Percentiles rank a stretch among this genome's conserved stretches.
These are phyloP conservation scores for Pyrochroa serraticornis DNA, from an alignment of 2,888 invertebrate species.

Conservation along the genomic window DNA sequence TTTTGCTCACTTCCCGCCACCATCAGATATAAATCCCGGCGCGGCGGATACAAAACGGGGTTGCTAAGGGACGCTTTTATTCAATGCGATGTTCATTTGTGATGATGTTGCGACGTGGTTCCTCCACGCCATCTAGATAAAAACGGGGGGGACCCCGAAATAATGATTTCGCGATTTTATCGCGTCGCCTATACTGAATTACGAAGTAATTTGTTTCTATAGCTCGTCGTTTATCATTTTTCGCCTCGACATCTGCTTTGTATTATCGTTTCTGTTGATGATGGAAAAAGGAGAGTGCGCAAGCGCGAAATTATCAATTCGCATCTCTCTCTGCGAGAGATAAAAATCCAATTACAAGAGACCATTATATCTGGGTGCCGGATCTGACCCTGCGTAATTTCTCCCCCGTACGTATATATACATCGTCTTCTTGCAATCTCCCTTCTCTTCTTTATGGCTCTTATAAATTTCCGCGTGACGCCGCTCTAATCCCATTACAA, in stretches of 20 bases:
- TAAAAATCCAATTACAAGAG: slow-evolving; percentile 44
- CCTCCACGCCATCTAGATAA: slow-evolving; percentile 1
- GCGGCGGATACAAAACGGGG: slow-evolving; percentile 31
- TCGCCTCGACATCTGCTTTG: background rate
- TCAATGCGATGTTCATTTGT: slow-evolving; percentile 50
- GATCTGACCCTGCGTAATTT: slow-evolving; percentile 41
- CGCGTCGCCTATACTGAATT: background rate
- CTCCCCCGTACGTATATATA: slow-evolving; percentile 28
- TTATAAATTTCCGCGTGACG: slow-evolving; percentile 38
- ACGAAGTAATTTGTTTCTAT: too few species aligned
- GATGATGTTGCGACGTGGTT: slow-evolving; percentile 23
- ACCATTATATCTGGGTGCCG: slow-evolving; percentile 34
- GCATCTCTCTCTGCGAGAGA: slow-evolving; percentile 22
- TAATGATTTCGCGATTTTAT: background rate
- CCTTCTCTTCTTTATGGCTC: slow-evolving; percentile 38
- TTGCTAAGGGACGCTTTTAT: slow-evolving; percentile 50
- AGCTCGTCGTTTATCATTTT: background rate
- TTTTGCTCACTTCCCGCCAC: slow-evolving; percentile 38
- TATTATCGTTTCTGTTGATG: slow-evolving; percentile 3
- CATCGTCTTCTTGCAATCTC: slow-evolving; percentile 29
- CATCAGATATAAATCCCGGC: slow-evolving; percentile 43
- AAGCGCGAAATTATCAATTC: background rate
- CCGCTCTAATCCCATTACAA: slow-evolving; percentile 39
- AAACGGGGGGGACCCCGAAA: background rate
- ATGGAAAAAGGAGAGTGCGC: slow-evolving; percentile 1